Evolutionary conservation across 2,797 vertebrate genomes (phyloP).

Genomic region (Enteromius paludinosus): DNA sequence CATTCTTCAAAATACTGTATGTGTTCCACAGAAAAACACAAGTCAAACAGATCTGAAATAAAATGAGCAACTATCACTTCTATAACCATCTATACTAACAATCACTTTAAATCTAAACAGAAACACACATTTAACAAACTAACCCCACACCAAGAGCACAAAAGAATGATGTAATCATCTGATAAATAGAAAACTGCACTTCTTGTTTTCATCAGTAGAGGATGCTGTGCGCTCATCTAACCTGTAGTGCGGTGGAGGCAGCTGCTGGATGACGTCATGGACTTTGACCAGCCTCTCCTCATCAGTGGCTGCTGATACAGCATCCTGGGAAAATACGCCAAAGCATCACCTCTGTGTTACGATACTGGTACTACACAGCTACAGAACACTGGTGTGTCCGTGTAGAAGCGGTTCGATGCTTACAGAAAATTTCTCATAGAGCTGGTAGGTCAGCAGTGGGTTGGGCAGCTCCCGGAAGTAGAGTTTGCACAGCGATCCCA

Average conservation of each 20-base stretch:
- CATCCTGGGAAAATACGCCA: slow-evolving; percentile 81
- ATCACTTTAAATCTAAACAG: background rate
- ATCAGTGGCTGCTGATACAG: slow-evolving; percentile 94
- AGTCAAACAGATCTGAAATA: background rate
- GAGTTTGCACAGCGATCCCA: slow-evolving; percentile 97
- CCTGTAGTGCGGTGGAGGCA: slow-evolving; percentile 98
- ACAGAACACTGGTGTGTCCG: background rate
- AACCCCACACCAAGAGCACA: background rate
- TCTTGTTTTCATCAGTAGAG: slow-evolving; percentile 53
- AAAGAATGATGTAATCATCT: background rate
- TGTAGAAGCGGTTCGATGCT: slow-evolving; percentile 66
- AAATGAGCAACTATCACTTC: too few relatives aligned
- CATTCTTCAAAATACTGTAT: background rate
- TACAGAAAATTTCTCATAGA: slow-evolving; percentile 97
- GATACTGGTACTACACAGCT: background rate
- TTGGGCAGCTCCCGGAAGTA: slow-evolving; percentile 98
- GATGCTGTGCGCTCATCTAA: slow-evolving; percentile 61
- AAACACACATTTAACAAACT: background rate
- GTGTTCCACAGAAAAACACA: background rate
- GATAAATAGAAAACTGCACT: background rate
- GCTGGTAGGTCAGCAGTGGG: slow-evolving; percentile 96
- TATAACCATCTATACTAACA: too few relatives aligned
- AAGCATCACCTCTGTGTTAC: slow-evolving; percentile 9
- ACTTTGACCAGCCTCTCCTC: slow-evolving; percentile 95
- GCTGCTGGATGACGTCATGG: slow-evolving; percentile 97